These are phyloP conservation scores for Monomorium pharaonis DNA, from an alignment of 1,140 invertebrate genomes.

Conservation along the genomic window DNA sequence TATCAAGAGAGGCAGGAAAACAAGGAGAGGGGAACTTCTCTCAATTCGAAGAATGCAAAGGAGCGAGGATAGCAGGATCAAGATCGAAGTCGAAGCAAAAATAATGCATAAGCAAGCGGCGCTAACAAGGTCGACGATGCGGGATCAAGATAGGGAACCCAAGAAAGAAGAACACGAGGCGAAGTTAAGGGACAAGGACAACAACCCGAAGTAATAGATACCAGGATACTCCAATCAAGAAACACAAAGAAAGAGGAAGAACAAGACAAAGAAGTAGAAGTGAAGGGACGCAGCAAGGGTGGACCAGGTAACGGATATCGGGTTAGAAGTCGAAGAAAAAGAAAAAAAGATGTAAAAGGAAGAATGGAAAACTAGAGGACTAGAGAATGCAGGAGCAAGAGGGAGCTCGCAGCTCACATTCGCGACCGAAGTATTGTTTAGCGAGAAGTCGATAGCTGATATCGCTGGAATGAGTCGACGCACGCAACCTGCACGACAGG, in stretches of 20 bases:
- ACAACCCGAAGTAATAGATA: constrained; percentile 40
- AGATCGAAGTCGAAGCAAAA: constrained; percentile 52
- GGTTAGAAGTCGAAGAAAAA: constrained; percentile 32
- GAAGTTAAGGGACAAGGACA: constrained; percentile 46
- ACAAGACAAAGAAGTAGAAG: constrained; percentile 1
- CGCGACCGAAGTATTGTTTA: constrained; percentile 64
- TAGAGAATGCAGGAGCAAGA: background rate
- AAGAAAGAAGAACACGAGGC: constrained; percentile 32
- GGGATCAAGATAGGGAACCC: constrained; percentile 40
- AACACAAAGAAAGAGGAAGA: constrained; percentile 1
- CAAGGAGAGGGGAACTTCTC: background rate
- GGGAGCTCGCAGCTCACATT: background rate
- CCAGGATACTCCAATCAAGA: constrained; percentile 22
- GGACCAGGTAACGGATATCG: constrained; percentile 35
- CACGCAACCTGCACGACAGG: background rate
- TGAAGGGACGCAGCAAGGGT: constrained; percentile 9
- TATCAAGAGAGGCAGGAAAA: constrained; percentile 31
- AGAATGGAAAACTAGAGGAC: background rate
- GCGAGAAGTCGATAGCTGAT: constrained; percentile 40
- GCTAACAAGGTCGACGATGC: constrained; percentile 54
- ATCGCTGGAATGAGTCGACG: constrained; percentile 21
- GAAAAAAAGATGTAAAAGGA: background rate
- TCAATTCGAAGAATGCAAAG: constrained; percentile 33
- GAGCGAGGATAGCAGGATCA: constrained; percentile 49
- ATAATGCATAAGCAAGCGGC: constrained; percentile 46